Evolutionary conservation across 2,797 vertebrate genomes (phyloP).

Genomic region (Artibeus lituratus): DNA sequence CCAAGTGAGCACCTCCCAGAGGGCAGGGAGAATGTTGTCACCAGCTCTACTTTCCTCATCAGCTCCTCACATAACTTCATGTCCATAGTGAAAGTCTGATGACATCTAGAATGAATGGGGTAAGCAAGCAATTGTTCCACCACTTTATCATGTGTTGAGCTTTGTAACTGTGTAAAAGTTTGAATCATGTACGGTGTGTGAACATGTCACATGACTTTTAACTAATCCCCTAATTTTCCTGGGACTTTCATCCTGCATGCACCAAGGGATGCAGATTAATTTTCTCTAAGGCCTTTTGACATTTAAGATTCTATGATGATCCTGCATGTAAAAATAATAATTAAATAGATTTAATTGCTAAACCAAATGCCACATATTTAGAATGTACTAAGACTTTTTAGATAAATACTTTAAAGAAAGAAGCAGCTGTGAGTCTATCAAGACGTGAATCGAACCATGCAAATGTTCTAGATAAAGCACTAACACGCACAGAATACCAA

Average conservation of each 20-base stretch:
- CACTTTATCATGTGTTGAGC: not conserved
- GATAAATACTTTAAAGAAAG: not conserved
- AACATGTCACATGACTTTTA: not conserved
- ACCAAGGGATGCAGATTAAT: not conserved
- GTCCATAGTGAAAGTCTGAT: not conserved
- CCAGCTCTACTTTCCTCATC: not conserved
- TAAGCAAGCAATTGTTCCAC: not conserved
- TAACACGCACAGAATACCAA: not conserved
- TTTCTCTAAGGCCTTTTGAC: not conserved
- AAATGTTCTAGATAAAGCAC: not conserved
- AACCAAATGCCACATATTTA: not conserved
- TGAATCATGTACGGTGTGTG: not conserved
- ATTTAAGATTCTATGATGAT: slow-evolving; percentile 9
- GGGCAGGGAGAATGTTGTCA: not conserved
- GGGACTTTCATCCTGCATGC: not conserved
- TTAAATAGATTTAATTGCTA: not conserved
- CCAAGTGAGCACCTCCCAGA: not conserved
- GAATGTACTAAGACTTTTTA: not conserved
- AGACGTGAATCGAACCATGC: not conserved
- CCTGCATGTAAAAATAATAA: not conserved
- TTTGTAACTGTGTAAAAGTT: not conserved
- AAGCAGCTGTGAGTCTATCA: not conserved
- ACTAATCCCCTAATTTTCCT: not conserved
- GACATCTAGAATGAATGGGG: not conserved
- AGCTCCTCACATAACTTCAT: not conserved